These are phyloP conservation scores for Coenobita brevimanus DNA, from an alignment of 1,140 invertebrate genomes.

Conservation along the genomic window DNA sequence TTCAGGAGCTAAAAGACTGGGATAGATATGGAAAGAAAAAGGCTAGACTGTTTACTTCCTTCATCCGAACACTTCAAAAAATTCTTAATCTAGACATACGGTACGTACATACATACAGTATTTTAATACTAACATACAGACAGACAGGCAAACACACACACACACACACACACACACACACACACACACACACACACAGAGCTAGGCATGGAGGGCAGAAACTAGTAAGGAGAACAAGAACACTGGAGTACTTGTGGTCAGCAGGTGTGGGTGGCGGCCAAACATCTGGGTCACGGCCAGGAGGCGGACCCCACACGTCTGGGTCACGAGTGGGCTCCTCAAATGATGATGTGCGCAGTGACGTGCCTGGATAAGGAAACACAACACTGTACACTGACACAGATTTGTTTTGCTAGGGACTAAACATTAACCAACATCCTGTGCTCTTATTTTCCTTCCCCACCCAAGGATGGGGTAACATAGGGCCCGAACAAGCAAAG, in stretches of 20 bases:
- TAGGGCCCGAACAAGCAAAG: too few relatives aligned
- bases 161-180: conserved; percentile 4
- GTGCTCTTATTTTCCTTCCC: too few relatives aligned
- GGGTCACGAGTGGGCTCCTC: conserved; percentile 80
- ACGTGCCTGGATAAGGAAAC: conserved; percentile 37
- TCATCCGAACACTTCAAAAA: too few relatives aligned
- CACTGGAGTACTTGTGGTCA: conserved; percentile 80
- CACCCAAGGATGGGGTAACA: too few relatives aligned
- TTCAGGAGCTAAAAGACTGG: too few relatives aligned
- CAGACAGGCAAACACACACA: neutral
- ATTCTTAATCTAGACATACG: too few relatives aligned
- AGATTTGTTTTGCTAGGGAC: too few relatives aligned
- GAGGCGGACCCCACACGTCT: conserved; percentile 84
- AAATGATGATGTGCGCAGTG: conserved; percentile 73
- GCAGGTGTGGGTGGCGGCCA: conserved; percentile 92
- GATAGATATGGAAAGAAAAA: too few relatives aligned
- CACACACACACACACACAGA: conserved; percentile 1
- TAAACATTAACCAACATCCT: too few relatives aligned
- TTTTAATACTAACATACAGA: neutral
- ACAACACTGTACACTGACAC: too few relatives aligned
- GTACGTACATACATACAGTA: neutral
- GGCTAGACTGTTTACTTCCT: too few relatives aligned
- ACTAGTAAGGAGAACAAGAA: conserved; percentile 17
- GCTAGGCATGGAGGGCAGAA: too few relatives aligned
- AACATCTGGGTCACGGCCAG: conserved; percentile 86